phyloP scores from a whole-genome alignment of 1,140 invertebrate species.

The Aphelenchoides besseyi region DNA sequence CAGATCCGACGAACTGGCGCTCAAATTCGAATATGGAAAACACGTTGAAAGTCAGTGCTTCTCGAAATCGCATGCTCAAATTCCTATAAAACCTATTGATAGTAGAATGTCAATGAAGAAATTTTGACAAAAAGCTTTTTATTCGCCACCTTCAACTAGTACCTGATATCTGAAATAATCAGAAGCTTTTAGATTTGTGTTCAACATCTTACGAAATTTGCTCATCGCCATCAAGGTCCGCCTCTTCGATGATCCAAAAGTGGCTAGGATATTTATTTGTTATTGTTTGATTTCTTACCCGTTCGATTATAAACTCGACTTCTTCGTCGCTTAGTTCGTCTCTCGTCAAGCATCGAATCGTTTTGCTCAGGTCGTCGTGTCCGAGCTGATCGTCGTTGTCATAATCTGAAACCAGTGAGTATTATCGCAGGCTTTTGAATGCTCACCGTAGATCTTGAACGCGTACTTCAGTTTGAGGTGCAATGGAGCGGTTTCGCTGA shows the following conservation, averaged over 20 bases:
- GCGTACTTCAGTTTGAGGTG: conserved; percentile 89
- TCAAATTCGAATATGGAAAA: conserved; percentile 84
- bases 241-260: conserved; percentile 65
- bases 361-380: conserved; percentile 76
- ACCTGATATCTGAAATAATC: conserved; percentile 1
- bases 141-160: no score
- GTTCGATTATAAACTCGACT: conserved; percentile 69
- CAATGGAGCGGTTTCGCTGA: conserved; percentile 81
- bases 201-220: conserved; percentile 53
- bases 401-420: conserved; percentile 72
- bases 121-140: no score
- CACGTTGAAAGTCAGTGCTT: conserved; percentile 69
- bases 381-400: conserved; percentile 85
- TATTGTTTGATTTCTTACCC: conserved; percentile 62
- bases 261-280: conserved; percentile 23
- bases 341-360: conserved; percentile 77
- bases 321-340: conserved; percentile 82
- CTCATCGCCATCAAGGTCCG: conserved; percentile 67
- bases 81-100: conserved; percentile 63
- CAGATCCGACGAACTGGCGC: background rate
- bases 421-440: conserved; percentile 18
- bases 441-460: conserved; percentile 82
- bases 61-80: conserved; percentile 68
- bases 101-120: no score
- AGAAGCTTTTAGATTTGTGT: background rate